Evolutionary conservation across 2,113 vertebrate genomes (phyloP).

Genomic region (Sylvicapra grimmia): DNA sequence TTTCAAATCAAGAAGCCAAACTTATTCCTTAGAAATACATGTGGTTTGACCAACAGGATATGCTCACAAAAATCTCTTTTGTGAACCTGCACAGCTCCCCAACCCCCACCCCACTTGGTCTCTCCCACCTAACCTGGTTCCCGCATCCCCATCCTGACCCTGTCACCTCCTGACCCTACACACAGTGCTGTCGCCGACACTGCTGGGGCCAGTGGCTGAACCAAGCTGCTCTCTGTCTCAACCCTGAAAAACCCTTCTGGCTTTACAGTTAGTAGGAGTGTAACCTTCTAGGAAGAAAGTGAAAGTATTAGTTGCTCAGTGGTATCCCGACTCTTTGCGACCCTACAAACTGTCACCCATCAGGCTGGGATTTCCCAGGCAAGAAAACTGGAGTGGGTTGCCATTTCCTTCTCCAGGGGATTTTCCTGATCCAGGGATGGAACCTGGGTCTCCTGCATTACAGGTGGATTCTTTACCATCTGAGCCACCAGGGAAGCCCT

Average conservation of each 20-base stretch:
- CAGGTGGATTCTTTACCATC: neutral
- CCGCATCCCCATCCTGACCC: neutral
- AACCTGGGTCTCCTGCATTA: neutral
- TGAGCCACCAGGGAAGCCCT: neutral
- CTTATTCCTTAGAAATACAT: neutral
- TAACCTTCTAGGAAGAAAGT: neutral
- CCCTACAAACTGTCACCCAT: accelerated
- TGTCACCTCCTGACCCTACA: neutral
- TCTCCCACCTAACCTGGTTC: neutral
- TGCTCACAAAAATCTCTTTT: neutral
- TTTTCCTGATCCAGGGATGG: neutral
- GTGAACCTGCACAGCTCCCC: neutral
- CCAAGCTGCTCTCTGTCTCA: neutral
- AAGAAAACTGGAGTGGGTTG: neutral
- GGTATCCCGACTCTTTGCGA: neutral
- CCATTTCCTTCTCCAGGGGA: neutral
- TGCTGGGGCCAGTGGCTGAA: too few relatives aligned
- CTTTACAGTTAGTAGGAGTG: neutral
- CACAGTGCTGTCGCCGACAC: accelerated
- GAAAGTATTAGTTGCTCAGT: neutral
- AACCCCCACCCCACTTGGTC: neutral
- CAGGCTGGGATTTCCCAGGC: neutral
- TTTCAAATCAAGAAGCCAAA: neutral
- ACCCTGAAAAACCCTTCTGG: neutral
- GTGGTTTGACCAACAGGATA: neutral